Evolutionary conservation across 2,113 vertebrate genomes (phyloP), one percentile per base, ranked within the genome.

Genomic region (Sinocyclocheilus grahami): DNA sequence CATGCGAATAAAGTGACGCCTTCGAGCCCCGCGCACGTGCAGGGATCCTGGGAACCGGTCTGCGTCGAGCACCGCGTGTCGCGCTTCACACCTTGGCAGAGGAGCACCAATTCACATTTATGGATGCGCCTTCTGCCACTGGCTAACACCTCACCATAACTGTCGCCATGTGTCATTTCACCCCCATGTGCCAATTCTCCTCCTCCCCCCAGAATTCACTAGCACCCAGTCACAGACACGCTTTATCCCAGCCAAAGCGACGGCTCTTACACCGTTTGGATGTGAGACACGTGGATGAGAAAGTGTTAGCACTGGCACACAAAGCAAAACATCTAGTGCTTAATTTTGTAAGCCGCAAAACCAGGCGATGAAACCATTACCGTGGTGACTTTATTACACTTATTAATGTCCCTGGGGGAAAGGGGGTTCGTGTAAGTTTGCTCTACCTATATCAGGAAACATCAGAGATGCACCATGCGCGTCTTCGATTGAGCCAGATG

Each of bases 111-210:
- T 87, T 87, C 86, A 9, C 89, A 81, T 87, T 87, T 85, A 83
- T 88, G 67, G 67, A 5, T 33, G 75, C 79, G 89, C 90, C 90
- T 90, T 90, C 87, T 89, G 91, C 86, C 88, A 83, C 81, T 10
- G 72, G 81, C 51, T 92, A 88, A 89, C 94, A 92, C 93, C 92
- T 92, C 81, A n/a, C 82, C 87, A 91, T 86, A 91, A 89, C 84
- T 91, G 92, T 92, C 91, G 88, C 91, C 84, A 67, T 72, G 87
- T 83, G 63, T 79, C 82, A 76, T 85, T 83, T 75, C 83, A 33
- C 74, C 16, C 83, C 83, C 33, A 3, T 76, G 46, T 72, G 71
- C 67, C 72, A 76, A 63, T 72, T 77, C 46, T 39, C 22, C 27
- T 33, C 51, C 75, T 77, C 7, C 22, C 20, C 12, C 71, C 33